Conservation (phyloP, 2,888 invertebrate species). For the Idaea biselata region DNA sequence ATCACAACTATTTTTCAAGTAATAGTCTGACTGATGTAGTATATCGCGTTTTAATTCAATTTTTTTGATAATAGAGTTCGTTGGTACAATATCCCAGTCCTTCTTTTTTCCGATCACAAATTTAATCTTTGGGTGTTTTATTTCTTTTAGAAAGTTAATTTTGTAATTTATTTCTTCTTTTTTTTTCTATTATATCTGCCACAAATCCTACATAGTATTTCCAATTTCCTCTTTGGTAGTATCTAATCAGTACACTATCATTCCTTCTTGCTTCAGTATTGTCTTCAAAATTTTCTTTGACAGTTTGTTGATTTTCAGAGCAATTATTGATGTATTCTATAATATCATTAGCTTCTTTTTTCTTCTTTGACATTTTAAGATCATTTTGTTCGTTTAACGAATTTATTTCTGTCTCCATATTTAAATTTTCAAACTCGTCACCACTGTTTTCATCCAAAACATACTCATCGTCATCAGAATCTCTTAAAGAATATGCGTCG, state of each 20-base stretch:
- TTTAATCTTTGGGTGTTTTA: slow-evolving; percentile 9
- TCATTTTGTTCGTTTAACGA: slow-evolving; percentile 1
- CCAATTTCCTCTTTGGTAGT: slow-evolving; percentile 10
- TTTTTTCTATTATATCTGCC: slow-evolving; percentile 3
- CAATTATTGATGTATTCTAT: slow-evolving; percentile 10
- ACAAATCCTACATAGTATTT: slow-evolving; percentile 12
- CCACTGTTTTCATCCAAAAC: slow-evolving; percentile 7
- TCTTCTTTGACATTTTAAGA: too few relatives aligned
- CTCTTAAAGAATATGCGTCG: slow-evolving; percentile 7
- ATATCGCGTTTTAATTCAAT: slow-evolving; percentile 1
- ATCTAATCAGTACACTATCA: slow-evolving; percentile 10
- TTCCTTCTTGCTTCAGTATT: slow-evolving; percentile 4
- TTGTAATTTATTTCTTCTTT: slow-evolving; percentile 1
- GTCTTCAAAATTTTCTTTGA: slow-evolving; percentile 8
- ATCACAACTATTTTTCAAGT: slow-evolving; percentile 1
- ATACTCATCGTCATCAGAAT: slow-evolving; percentile 9
- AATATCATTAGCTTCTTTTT: slow-evolving; percentile 6
- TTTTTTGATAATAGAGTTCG: slow-evolving; percentile 6
- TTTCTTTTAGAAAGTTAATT: slow-evolving; percentile 8
- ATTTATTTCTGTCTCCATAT: slow-evolving; percentile 9
- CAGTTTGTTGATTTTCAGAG: slow-evolving; percentile 10
- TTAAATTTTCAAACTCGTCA: slow-evolving; percentile 8
- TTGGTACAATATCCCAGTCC: slow-evolving; percentile 8
- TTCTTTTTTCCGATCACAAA: slow-evolving; percentile 9
- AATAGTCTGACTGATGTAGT: neutral